Evolutionary conservation across 2,888 invertebrate genomes (phyloP).

Genomic region (Anorthoa munda): DNA sequence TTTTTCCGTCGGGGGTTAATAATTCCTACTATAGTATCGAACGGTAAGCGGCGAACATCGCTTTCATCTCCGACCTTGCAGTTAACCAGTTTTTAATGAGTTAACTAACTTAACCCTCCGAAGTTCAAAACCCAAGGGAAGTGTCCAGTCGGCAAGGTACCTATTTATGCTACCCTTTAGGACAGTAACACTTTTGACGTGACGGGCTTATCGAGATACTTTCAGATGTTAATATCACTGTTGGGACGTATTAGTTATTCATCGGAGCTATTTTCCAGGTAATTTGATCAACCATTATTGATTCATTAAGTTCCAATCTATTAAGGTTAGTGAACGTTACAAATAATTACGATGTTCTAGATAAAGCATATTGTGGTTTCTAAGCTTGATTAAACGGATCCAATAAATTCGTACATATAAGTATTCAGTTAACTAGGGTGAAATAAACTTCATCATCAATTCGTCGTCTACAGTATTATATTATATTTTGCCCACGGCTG

Average conservation of each 20-base stretch:
- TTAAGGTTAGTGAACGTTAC: not conserved
- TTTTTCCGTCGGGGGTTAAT: too few relatives aligned
- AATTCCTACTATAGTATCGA: conserved; percentile 30
- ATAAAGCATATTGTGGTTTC: not conserved
- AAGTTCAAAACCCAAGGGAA: conserved; percentile 64
- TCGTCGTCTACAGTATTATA: too few relatives aligned
- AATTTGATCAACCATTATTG: conserved; percentile 25
- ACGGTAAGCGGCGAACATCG: conserved; percentile 40
- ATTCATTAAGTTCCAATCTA: conserved; percentile 22
- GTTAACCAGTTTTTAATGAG: conserved; percentile 70
- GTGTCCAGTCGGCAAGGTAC: conserved; percentile 65
- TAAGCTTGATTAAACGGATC: not conserved
- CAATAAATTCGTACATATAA: too few relatives aligned
- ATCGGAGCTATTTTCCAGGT: conserved; percentile 24
- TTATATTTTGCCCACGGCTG: too few relatives aligned
- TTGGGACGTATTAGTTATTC: conserved; percentile 49
- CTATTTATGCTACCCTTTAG: conserved; percentile 57
- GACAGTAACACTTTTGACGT: conserved; percentile 58
- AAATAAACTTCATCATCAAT: too few relatives aligned
- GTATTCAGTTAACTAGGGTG: too few relatives aligned
- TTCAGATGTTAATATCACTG: conserved; percentile 39
- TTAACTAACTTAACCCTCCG: conserved; percentile 67
- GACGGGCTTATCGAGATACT: conserved; percentile 55
- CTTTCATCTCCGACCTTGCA: conserved; percentile 55
- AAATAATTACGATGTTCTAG: not conserved